Evolutionary conservation across 2,888 invertebrate genomes (phyloP).

Genomic region (Anticlea derivata): DNA sequence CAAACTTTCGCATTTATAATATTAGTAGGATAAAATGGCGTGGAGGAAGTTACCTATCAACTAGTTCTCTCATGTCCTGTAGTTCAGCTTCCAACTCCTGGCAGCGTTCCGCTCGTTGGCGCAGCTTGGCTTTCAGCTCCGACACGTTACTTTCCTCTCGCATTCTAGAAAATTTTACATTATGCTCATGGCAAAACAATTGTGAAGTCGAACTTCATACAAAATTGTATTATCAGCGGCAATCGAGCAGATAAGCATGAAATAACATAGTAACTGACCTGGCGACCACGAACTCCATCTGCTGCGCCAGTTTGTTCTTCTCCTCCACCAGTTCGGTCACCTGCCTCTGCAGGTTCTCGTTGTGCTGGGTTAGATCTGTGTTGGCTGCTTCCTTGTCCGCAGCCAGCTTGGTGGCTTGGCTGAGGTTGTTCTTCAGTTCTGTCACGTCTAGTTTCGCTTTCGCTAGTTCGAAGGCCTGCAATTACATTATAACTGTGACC

Average conservation of each 20-base stretch:
- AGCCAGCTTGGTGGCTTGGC: slow-evolving; percentile 76
- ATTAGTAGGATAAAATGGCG: no score
- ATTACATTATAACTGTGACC: background rate
- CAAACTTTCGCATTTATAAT: no score
- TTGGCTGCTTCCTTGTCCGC: slow-evolving; percentile 56
- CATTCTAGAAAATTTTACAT: slow-evolving; percentile 55
- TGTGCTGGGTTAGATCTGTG: slow-evolving; percentile 50
- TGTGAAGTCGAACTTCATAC: no score
- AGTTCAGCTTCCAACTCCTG: slow-evolving; percentile 73
- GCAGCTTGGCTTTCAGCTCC: slow-evolving; percentile 74
- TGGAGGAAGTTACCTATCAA: slow-evolving; percentile 61
- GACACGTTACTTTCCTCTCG: slow-evolving; percentile 68
- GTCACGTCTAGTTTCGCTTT: slow-evolving; percentile 77
- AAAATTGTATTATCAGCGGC: no score
- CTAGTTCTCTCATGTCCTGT: slow-evolving; percentile 70
- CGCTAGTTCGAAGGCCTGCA: slow-evolving; percentile 77
- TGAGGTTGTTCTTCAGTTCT: slow-evolving; percentile 70
- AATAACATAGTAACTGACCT: slow-evolving; percentile 39
- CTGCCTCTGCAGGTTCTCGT: slow-evolving; percentile 49
- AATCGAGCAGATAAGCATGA: background rate
- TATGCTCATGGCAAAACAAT: no score
- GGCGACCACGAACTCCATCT: slow-evolving; percentile 50
- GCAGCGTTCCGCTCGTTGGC: slow-evolving; percentile 69
- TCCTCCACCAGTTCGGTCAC: slow-evolving; percentile 46
- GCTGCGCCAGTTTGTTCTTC: slow-evolving; percentile 50